Base-by-base conservation (phyloP, 1,140 invertebrate genomes). In the Thaumatotibia leucotreta region DNA sequence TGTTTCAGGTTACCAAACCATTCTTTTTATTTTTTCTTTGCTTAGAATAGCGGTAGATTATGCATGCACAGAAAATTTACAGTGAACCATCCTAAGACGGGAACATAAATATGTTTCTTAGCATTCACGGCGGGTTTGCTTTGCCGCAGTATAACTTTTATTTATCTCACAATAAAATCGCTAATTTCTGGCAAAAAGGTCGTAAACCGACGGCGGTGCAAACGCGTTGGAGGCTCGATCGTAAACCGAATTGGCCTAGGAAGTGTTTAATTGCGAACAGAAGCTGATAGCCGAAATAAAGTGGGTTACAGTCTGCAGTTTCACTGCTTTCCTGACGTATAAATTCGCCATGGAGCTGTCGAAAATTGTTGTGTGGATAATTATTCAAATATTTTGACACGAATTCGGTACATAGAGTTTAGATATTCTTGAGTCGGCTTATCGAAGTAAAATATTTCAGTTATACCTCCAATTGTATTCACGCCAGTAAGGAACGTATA, bases 161-260 rank as follows among this genome's bases (percentile, higher is more conserved):
- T 80, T 76, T 62, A 39, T 69, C 64, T 54, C 22, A 65, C 66
- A 67, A 72, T 81, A 80, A 81, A 83, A 77, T 81, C 54, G 74
- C 66, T 70, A 80, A 77, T 76, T 77, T 83, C 76, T 75, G 66
- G 71, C 70, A 73, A 73, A 82, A 80, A 77, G 69, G 61, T 82
- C 79, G 73, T 83, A 84, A 83, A 80, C 66, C 77, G 73, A 75
- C 77, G 81, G 82, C 70, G 76, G 79, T 79, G 74, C 76, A 65
- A 77, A 83, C 84, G 82, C 75, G 73, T 73, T 69, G 67, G 71
- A 76, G 70, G 75, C 74, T 69, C 66, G 67, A 71, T 86, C 83
- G 84, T 88, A 85, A 85, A 85, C 70, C 75, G 67, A 77, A 86
- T 86, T 79, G 76, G 79, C 75, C 79, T 80, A 83, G 81, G 68